These are phyloP conservation scores for Rhipidura dahli DNA, from an alignment of 2,113 vertebrate genomes.

Conservation along the genomic window DNA sequence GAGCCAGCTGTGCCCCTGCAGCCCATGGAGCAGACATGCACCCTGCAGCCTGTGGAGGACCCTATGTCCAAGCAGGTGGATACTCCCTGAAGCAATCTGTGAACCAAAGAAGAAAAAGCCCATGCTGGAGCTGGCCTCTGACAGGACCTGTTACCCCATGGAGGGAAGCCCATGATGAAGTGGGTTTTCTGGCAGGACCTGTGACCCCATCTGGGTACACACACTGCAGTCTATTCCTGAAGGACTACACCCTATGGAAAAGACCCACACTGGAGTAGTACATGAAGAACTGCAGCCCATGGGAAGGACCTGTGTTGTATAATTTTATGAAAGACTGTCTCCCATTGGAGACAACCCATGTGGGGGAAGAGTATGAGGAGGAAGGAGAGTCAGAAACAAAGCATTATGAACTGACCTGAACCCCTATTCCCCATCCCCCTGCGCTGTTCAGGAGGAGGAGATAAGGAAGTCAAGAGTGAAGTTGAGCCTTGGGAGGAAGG, in stretches of 20 bases:
- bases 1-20: background rate
- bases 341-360: background rate
- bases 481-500: background rate
- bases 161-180: background rate
- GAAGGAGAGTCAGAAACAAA: background rate
- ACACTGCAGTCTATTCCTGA: background rate
- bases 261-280: background rate
- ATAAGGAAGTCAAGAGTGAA: background rate
- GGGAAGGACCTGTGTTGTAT: background rate
- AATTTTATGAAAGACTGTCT: background rate
- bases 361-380: background rate
- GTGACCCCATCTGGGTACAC: background rate
- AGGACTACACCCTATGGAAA: background rate
- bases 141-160: background rate
- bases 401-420: background rate
- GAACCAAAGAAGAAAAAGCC: background rate
- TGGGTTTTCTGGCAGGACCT: background rate
- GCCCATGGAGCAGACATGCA: background rate
- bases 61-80: background rate
- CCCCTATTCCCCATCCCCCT: background rate
- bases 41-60: background rate
- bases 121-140: background rate
- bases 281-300: background rate
- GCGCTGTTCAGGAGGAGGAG: background rate
- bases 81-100: background rate